A percentile compares a stretch with the other conserved stretches of the same genome.
Evolutionary conservation across 2,797 vertebrate genomes (phyloP).

Genomic region (Lacerta agilis): DNA sequence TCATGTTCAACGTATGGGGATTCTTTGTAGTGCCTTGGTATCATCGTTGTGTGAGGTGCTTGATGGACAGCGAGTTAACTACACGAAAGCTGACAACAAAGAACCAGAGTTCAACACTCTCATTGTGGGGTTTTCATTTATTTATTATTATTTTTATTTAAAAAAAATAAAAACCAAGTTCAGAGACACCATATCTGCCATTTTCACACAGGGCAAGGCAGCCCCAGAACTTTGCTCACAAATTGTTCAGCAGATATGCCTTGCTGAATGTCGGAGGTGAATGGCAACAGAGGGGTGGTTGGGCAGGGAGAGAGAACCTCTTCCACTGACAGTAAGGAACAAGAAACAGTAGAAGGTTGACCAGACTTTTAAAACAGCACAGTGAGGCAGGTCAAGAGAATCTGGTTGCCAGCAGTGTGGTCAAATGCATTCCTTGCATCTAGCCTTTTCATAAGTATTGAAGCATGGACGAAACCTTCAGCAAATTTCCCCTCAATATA

Average conservation of each 20-base stretch:
- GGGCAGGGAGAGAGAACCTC: constrained; percentile 26
- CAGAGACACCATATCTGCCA: constrained; percentile 15
- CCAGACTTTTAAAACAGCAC: constrained; percentile 33
- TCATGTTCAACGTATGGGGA: constrained; percentile 4
- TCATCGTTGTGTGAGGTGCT: neutral
- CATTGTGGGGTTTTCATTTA: constrained; percentile 7
- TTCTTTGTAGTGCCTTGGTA: constrained; percentile 4
- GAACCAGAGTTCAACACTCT: constrained; percentile 23
- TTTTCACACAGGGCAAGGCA: constrained; percentile 47
- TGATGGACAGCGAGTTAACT: neutral
- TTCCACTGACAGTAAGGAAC: constrained; percentile 45
- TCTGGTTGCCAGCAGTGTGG: constrained; percentile 14
- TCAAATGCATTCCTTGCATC: constrained; percentile 20
- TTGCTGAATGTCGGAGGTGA: constrained; percentile 49
- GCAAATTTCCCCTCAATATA: neutral
- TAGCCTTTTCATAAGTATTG: constrained; percentile 4
- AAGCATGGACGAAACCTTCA: neutral
- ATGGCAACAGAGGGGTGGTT: constrained; percentile 41
- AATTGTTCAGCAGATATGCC: constrained; percentile 43
- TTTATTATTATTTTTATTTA: neutral
- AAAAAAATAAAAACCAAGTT: constrained; percentile 35
- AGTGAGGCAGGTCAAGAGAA: constrained; percentile 40
- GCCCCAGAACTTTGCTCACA: constrained; percentile 45
- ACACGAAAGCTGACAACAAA: constrained; percentile 42
- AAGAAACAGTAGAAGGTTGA: constrained; percentile 27